Evolutionary conservation across 2,797 vertebrate species (phyloP).

Genomic region (Diceros bicornis): DNA sequence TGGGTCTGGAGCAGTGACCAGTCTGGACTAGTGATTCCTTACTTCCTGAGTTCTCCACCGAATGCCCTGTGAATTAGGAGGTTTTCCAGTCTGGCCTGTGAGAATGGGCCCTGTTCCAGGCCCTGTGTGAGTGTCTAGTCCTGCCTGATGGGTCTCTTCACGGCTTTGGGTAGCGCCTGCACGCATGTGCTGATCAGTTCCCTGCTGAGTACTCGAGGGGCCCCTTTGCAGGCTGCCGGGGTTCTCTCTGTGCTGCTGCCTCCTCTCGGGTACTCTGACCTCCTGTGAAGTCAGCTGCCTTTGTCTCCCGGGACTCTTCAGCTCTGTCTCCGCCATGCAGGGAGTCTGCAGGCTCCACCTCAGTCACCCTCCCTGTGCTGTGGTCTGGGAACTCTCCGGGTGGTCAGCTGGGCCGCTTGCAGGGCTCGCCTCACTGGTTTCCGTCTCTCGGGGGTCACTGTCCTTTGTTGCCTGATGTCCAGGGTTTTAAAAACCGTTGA

Average conservation of each 20-base stretch:
- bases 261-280: not conserved
- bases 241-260: not conserved
- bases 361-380: fast-evolving
- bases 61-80: not conserved
- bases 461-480: not conserved
- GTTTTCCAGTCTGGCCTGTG: not conserved
- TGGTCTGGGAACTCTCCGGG: fast-evolving
- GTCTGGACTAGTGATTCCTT: not conserved
- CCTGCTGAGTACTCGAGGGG: not conserved
- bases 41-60: not conserved
- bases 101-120: too few species aligned
- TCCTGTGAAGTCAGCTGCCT: not conserved
- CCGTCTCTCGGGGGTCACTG: not conserved
- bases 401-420: fast-evolving
- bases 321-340: too few species aligned
- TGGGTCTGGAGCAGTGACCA: not conserved
- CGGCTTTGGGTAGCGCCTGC: too few species aligned
- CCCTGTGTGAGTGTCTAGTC: not conserved
- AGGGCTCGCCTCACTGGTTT: not conserved
- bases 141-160: not conserved
- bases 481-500: not conserved
- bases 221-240: too few species aligned
- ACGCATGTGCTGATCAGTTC: not conserved
- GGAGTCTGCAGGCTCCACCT: too few species aligned
- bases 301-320: not conserved